Evolutionary conservation across 2,888 invertebrate genomes (phyloP).

Genomic region (Podabrus alpinus): DNA sequence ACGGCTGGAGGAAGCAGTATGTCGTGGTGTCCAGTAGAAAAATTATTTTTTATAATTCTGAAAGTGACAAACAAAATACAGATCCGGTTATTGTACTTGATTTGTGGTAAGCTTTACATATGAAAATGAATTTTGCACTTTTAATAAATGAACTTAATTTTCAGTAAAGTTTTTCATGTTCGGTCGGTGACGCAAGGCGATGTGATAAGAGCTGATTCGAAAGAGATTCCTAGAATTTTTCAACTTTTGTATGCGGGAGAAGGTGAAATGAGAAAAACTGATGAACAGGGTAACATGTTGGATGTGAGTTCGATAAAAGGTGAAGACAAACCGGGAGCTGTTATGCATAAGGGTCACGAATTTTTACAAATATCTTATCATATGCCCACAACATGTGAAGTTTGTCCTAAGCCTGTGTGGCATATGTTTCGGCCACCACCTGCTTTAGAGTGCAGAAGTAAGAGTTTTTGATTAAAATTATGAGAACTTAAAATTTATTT

Average conservation of each 20-base stretch:
- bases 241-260: constrained; percentile 96
- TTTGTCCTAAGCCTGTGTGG: constrained; percentile 96
- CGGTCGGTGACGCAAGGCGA: constrained; percentile 98
- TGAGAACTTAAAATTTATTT: constrained; percentile 2
- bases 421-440: constrained; percentile 97
- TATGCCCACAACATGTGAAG: constrained; percentile 97
- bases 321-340: constrained; percentile 64
- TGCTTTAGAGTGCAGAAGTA: constrained; percentile 95
- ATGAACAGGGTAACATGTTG: constrained; percentile 59
- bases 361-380: constrained; percentile 95
- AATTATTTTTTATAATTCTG: constrained; percentile 95
- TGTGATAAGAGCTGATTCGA: constrained; percentile 97
- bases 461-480: constrained; percentile 47
- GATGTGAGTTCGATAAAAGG: constrained; percentile 61
- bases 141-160: constrained; percentile 34
- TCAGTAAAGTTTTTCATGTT: constrained; percentile 97
- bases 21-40: constrained; percentile 96
- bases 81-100: constrained; percentile 95
- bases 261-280: constrained; percentile 86
- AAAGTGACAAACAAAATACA: constrained; percentile 91
- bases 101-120: constrained; percentile 73
- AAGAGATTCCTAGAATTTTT: constrained; percentile 99
- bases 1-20: constrained; percentile 97
- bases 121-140: neutral
- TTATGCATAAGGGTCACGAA: constrained; percentile 91